A percentile compares a stretch with the other conserved stretches of the same genome.
These are phyloP conservation scores for Urocynchramus pylzowi DNA, from an alignment of 2,113 vertebrate genomes.

Conservation along the genomic window DNA sequence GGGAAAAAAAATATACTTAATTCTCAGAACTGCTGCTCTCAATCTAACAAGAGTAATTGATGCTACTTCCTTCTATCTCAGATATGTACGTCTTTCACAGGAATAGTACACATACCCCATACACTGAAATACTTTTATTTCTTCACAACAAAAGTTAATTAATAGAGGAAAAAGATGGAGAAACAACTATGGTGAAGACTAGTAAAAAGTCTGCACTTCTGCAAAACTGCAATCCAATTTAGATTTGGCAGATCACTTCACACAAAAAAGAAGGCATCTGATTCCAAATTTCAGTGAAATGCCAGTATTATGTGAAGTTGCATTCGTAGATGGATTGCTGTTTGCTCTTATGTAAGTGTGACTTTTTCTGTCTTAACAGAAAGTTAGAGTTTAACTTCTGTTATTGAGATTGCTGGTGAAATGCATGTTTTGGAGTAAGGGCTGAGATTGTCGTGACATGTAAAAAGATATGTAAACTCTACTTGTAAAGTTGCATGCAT, in stretches of 20 bases:
- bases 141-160: neutral
- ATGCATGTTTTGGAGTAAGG: neutral
- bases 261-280: neutral
- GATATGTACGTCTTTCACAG: neutral
- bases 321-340: neutral
- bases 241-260: neutral
- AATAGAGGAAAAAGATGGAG: neutral
- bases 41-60: neutral
- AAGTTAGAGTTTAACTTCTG: neutral
- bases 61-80: neutral
- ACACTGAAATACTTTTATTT: neutral
- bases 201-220: neutral
- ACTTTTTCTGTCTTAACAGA: neutral
- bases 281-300: conserved; percentile 4
- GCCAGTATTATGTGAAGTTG: neutral
- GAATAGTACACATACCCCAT: neutral
- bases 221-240: conserved; percentile 2
- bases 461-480: neutral
- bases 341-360: neutral
- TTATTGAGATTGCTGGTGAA: neutral
- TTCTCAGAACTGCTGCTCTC: neutral
- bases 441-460: neutral
- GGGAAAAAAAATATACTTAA: neutral
- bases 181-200: neutral
- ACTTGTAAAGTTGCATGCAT: neutral